Percentiles rank a stretch among this genome's conserved stretches.
phyloP scores from a whole-genome alignment of 1,140 invertebrate species.

The Oedothorax gibbosus region DNA sequence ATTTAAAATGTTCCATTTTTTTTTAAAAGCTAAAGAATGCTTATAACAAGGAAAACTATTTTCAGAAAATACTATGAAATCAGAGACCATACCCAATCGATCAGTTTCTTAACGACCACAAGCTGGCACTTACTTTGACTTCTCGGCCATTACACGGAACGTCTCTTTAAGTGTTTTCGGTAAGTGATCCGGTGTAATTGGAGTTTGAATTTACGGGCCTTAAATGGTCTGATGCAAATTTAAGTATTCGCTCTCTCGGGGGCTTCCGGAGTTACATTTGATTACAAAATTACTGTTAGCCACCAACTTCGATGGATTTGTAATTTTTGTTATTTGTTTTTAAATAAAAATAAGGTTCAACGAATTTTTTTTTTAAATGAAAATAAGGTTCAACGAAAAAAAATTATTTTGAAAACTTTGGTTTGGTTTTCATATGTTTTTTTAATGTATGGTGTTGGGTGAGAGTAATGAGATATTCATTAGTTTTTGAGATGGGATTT shows the following conservation, averaged over 20 bases:
- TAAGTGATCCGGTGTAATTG: slow-evolving; percentile 31
- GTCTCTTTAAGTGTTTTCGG: slow-evolving; percentile 14
- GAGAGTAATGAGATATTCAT: slow-evolving; percentile 17
- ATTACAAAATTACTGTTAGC: background rate
- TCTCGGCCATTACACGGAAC: slow-evolving; percentile 19
- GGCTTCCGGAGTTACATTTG: slow-evolving; percentile 1
- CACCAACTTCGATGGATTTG: no score
- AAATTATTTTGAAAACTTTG: background rate
- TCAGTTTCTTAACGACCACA: slow-evolving; percentile 5
- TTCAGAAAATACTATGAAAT: no score
- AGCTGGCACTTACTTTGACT: slow-evolving; percentile 13
- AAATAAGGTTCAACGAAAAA: no score
- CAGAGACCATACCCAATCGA: no score
- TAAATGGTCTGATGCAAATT: slow-evolving; percentile 46
- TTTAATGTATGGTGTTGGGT: background rate
- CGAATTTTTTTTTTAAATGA: no score
- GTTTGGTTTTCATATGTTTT: background rate
- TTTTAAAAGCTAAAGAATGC: no score
- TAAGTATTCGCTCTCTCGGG: slow-evolving; percentile 26
- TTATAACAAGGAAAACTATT: no score
- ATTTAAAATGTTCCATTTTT: no score
- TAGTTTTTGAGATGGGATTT: background rate
- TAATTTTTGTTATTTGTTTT: background rate
- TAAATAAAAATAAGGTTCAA: background rate
- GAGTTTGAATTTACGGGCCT: slow-evolving; percentile 38